These are phyloP conservation scores for Petrosia ficiformis DNA, from an alignment of 37 sponge, comb jelly and placozoan species.

Conservation along the genomic window DNA sequence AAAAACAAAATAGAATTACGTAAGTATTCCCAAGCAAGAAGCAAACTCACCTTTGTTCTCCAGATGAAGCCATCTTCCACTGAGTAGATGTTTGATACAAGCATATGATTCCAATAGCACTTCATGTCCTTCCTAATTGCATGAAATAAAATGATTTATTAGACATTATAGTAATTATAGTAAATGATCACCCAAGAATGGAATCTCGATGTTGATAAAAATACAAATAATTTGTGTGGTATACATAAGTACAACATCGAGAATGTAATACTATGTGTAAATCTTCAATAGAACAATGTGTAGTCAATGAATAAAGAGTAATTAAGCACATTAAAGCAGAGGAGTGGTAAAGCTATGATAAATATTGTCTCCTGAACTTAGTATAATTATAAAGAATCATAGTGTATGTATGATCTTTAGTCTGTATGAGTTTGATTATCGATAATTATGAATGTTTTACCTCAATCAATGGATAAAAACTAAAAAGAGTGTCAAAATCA, in stretches of 20 bases:
- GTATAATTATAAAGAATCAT: background rate
- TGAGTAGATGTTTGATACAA: slow-evolving; percentile 62
- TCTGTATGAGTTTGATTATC: background rate
- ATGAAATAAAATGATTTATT: background rate
- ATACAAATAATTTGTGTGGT: no score
- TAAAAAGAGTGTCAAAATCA: slow-evolving; percentile 1
- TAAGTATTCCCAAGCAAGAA: background rate
- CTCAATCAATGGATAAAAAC: background rate
- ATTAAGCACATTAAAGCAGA: no score
- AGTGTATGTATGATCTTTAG: background rate
- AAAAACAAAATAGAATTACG: background rate
- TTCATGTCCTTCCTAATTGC: slow-evolving; percentile 54
- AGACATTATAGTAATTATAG: no score
- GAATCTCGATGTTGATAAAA: no score
- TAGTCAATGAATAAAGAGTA: no score
- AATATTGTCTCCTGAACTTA: no score
- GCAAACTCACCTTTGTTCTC: background rate
- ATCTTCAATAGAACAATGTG: no score
- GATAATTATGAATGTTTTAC: background rate
- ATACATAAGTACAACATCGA: no score
- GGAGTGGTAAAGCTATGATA: no score
- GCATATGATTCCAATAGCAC: slow-evolving; percentile 61
- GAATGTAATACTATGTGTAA: no score
- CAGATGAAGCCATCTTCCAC: slow-evolving; percentile 63
- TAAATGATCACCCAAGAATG: no score